phyloP scores from a whole-genome alignment of 2,888 invertebrate species.

The Erebia epiphron region DNA sequence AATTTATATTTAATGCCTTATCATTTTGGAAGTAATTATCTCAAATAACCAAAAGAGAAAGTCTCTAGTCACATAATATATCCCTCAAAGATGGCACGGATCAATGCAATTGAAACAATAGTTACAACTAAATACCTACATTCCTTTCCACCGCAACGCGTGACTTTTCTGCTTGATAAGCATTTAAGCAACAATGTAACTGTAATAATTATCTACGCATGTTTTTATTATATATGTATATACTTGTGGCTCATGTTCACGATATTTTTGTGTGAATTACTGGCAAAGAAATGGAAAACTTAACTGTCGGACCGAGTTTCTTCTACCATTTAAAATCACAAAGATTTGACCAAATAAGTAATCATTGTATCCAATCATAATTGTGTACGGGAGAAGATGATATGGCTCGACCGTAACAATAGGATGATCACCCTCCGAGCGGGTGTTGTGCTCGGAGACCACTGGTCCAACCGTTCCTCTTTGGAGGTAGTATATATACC shows the following conservation, averaged over 20 bases:
- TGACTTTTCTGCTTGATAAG: conserved; percentile 16
- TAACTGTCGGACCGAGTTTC: not conserved
- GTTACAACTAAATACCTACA: conserved; percentile 5
- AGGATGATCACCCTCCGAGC: no score
- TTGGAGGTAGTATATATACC: no score
- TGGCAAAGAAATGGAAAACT: not conserved
- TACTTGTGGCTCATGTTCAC: not conserved
- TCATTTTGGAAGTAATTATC: no score
- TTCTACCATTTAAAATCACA: no score
- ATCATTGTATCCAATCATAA: no score
- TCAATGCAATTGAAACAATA: conserved; percentile 3
- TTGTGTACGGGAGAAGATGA: no score
- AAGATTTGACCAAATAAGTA: no score
- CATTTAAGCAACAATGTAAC: conserved; percentile 5
- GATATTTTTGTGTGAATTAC: not conserved
- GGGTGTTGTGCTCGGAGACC: no score
- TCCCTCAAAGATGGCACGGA: not conserved
- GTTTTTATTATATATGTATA: not conserved
- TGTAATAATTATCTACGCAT: not conserved
- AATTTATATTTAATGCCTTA: no score
- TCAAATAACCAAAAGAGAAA: no score
- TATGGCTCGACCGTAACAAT: no score
- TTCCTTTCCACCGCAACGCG: not conserved
- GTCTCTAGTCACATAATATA: not conserved
- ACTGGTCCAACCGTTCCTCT: no score